Evolutionary conservation across 2,888 invertebrate genomes (phyloP), one percentile per base, ranked within the genome.

Genomic region (Reticulitermes lucifugus): DNA sequence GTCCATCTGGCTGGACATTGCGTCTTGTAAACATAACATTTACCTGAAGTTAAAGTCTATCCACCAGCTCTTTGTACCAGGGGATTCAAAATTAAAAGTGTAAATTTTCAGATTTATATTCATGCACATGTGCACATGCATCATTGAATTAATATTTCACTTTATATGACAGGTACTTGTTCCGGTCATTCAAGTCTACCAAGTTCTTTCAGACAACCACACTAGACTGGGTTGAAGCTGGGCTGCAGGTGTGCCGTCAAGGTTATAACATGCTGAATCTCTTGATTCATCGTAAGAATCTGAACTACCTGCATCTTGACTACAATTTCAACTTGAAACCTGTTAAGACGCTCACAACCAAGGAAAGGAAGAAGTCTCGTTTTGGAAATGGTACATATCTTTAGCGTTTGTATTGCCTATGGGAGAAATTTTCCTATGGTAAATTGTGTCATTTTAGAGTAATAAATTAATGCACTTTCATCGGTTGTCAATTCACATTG

Each of bases 121-220:
- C 4, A 35, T 35, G 35, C 35, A 46, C 14, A 55, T 18, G 6
- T 55, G 18, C 55, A 55, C 55, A 1, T 55, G 14, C 2, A 25
- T 70, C 12, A n/a, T 70, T 35, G 2, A 25, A 70, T 25, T 70
- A 25, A 70, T 70, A 4, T 25, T 25, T 41, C 6, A 18, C 14
- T 41, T 86, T 86, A 70, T 86, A 85, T 86, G 88, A 29, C 87
- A 95, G 96, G 86, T 99, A 99, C 89, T 92, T 99, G 79, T 99
- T 99, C 94, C 95, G 99, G 55, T 99, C 99, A 0, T 99, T 99
- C 92, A 99, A 99, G 91, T 97, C 99, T 0, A 99, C 99, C 0
- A 99, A 99, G 91, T 99, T 99, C 93, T 99, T 99, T 93, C 99
- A 99, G 95, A 98, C 98, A 0, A 99, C 99, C 0, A 98, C 98